Percentiles rank a stretch among this genome's conserved stretches.
These are phyloP conservation scores for Drosophila sp. DNA, from an alignment of 1,140 invertebrate genomes.

Conservation along the genomic window DNA sequence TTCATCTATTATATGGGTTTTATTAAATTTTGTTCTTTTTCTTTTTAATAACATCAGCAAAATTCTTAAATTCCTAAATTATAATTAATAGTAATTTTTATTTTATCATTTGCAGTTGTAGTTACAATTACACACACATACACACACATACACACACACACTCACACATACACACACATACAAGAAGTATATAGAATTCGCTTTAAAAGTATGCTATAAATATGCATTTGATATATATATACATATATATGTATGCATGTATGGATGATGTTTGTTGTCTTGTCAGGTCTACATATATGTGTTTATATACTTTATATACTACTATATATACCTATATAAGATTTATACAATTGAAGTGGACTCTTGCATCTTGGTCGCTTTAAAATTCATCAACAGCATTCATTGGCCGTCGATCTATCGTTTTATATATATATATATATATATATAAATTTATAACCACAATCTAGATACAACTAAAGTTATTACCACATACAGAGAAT, in stretches of 20 bases:
- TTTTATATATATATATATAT: constrained; percentile 2
- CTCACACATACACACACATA: constrained; percentile 51
- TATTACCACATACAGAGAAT: constrained; percentile 44
- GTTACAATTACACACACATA: constrained; percentile 56
- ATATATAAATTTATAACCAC: not conserved
- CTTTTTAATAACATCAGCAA: constrained; percentile 78
- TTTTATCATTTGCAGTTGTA: constrained; percentile 53
- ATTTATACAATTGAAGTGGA: constrained; percentile 58
- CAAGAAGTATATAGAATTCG: constrained; percentile 45
- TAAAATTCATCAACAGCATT: constrained; percentile 60
- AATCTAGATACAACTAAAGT: constrained; percentile 33
- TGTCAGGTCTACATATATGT: constrained; percentile 4
- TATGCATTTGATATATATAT: constrained; percentile 57
- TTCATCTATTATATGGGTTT: constrained; percentile 25
- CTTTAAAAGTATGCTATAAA: constrained; percentile 71
- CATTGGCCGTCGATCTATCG: constrained; percentile 33
- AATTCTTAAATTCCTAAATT: constrained; percentile 70
- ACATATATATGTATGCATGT: constrained; percentile 19
- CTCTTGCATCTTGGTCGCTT: constrained; percentile 69
- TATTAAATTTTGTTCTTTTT: constrained; percentile 71
- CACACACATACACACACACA: constrained; percentile 54
- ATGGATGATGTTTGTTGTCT: constrained; percentile 10
- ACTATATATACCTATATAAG: constrained; percentile 34
- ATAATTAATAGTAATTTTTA: constrained; percentile 68
- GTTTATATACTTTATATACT: constrained; percentile 32